These are phyloP conservation scores for Darevskia nairensis DNA, from an alignment of 2,797 vertebrate species.

Conservation along the genomic window DNA sequence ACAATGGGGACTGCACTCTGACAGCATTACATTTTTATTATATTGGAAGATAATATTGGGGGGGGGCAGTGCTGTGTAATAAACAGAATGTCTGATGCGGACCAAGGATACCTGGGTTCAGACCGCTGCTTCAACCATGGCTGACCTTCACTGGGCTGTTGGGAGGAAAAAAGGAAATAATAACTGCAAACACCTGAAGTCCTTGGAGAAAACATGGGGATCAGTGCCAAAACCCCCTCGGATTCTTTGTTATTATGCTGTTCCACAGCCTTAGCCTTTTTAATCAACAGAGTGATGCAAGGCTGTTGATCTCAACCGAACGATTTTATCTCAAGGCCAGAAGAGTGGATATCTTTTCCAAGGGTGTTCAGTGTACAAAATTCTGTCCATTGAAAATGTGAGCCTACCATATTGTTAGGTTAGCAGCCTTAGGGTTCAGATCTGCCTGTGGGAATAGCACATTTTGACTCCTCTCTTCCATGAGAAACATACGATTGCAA, in stretches of 20 bases:
- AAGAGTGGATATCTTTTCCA: neutral
- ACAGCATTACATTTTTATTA: too few species aligned
- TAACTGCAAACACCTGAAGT: neutral
- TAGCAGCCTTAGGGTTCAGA: conserved; percentile 41
- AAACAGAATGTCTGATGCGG: neutral
- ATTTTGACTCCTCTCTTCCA: conserved; percentile 42
- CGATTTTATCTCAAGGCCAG: neutral
- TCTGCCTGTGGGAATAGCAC: neutral
- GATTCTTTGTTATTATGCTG: conserved; percentile 48
- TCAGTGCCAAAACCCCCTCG: conserved; percentile 67
- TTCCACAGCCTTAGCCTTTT: neutral
- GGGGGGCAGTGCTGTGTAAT: too few species aligned
- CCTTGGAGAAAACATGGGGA: conserved; percentile 21
- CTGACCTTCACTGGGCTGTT: neutral
- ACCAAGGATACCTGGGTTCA: neutral
- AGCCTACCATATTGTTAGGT: neutral
- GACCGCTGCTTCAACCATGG: neutral
- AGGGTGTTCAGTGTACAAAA: neutral
- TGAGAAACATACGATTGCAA: conserved; percentile 52
- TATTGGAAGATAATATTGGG: too few species aligned
- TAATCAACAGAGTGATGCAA: too few species aligned
- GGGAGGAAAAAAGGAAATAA: neutral
- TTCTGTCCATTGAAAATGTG: neutral
- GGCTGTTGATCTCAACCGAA: neutral
- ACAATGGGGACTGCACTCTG: too few species aligned